phyloP scores from a whole-genome alignment of 2,888 invertebrate genomes.

The Zootermopsis nevadensis region DNA sequence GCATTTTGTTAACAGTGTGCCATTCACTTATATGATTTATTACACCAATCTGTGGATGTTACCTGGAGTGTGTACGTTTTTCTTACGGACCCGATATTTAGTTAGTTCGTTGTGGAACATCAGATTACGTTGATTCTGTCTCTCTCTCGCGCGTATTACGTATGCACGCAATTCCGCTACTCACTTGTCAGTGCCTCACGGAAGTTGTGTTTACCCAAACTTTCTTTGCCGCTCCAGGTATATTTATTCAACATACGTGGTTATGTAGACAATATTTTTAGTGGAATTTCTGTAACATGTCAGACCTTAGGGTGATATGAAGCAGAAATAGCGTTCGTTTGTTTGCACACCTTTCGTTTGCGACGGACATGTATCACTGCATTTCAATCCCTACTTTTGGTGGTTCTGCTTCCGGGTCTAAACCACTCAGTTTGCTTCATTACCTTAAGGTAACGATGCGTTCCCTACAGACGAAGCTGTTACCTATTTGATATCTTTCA shows the following conservation, averaged over 20 bases:
- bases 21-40: too few relatives aligned
- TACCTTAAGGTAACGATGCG: too few relatives aligned
- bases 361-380: background rate
- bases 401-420: too few relatives aligned
- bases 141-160: background rate
- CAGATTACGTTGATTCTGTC: background rate
- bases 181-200: background rate
- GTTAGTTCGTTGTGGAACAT: background rate
- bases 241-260: background rate
- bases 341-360: conserved; percentile 7
- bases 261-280: background rate
- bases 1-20: too few relatives aligned
- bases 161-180: background rate
- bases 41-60: too few relatives aligned
- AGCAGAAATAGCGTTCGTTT: background rate
- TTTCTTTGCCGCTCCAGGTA: background rate
- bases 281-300: background rate
- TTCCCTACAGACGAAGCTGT: too few relatives aligned
- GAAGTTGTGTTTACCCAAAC: background rate
- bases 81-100: too few relatives aligned
- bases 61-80: too few relatives aligned
- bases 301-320: background rate
- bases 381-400: background rate
- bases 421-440: too few relatives aligned
- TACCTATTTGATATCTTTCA: too few relatives aligned